Base-by-base conservation (phyloP, 2,113 vertebrate genomes). In the Aramus guarauna region DNA sequence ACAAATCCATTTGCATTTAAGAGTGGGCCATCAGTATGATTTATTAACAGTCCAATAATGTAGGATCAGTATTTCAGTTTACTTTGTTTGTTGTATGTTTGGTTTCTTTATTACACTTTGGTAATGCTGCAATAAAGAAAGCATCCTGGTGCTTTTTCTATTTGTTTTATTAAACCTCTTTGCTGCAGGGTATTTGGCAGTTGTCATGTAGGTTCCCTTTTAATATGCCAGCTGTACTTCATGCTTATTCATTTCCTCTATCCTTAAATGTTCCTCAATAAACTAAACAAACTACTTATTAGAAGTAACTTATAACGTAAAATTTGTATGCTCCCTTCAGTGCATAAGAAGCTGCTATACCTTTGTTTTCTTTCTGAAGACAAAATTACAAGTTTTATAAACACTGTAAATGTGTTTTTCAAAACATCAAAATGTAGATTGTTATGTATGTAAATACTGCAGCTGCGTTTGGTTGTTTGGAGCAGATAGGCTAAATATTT, bases 141-240 rank as follows among this genome's bases (percentile, higher is more conserved):
- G 96, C 94, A 98, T 96, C 96, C 97, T 95, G 96, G 96, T 96
- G 94, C 3, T 92, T 97, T 97, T 97, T 97, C 97, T 98, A 90
- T 97, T 97, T 98, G 89, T 97, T 98, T 98, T 97, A 98, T 98
- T 98, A 98, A 98, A 96, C 82, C 69, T 88, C 79, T 85, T 95
- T 97, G 96, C 97, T 97, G 75, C 80, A 87, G 95, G 97, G 94
- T 96, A 97, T 94, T 91, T 93, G 85, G 93, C 92, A 96, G 92
- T 98, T 98, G 94, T 98, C 97, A 97, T 97, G 96, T 94, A 96
- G 80, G 96, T 94, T 98, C 82, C 53, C 77, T 92, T 97, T 97
- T 96, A 97, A 98, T 84, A 97, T 81, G 82, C 93, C 96, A 98
- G 97, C 96, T 98, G 97, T 96, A 95, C 68, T 86, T 92, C 85